Evolutionary conservation across 2,888 invertebrate genomes (phyloP).

Genomic region (Drosophila histrio): DNA sequence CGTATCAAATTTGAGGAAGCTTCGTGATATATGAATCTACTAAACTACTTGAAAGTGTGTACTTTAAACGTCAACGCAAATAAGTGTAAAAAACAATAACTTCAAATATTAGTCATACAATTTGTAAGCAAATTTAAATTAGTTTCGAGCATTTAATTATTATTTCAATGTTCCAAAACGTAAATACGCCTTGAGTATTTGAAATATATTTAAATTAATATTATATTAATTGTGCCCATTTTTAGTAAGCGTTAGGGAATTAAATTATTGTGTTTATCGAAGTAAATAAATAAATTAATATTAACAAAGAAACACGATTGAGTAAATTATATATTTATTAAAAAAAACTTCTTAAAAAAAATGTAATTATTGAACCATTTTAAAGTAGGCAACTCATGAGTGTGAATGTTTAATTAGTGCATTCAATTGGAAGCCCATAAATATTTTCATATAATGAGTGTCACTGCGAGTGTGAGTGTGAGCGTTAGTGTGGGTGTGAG

Average conservation of each 20-base stretch:
- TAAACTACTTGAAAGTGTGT: too few species aligned
- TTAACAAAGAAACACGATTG: neutral
- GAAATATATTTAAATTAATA: neutral
- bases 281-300: neutral
- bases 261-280: neutral
- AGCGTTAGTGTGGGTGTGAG: constrained; percentile 15
- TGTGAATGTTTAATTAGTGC: constrained; percentile 6
- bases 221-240: neutral
- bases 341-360: neutral
- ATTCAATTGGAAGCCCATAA: constrained; percentile 32
- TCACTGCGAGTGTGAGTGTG: neutral
- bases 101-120: too few species aligned
- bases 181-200: neutral
- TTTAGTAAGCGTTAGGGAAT: too few species aligned
- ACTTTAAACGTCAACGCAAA: too few species aligned
- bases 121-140: too few species aligned
- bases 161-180: too few species aligned
- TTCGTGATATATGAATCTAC: too few species aligned
- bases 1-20: too few species aligned
- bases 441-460: constrained; percentile 42
- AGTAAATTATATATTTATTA: neutral
- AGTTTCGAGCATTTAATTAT: too few species aligned
- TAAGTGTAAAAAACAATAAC: too few species aligned
- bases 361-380: neutral
- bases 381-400: neutral